Conservation (phyloP, 1,140 invertebrate genomes). For the Leguminivora glycinivorella region DNA sequence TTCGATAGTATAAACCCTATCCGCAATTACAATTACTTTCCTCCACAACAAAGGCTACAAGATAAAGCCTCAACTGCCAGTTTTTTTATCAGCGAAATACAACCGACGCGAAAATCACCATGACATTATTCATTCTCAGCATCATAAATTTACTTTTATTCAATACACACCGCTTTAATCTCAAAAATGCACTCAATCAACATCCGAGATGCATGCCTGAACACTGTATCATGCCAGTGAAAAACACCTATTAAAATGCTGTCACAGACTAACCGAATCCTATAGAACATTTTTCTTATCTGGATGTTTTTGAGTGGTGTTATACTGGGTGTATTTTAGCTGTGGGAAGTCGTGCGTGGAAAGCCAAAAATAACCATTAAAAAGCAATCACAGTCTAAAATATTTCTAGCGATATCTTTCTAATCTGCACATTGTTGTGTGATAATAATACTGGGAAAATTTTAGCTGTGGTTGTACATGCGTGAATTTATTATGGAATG, state of each 20-base stretch:
- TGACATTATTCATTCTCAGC: background rate
- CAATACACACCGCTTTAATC: conserved; percentile 3
- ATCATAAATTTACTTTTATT: background rate
- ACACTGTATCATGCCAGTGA: background rate
- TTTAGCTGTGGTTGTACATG: background rate
- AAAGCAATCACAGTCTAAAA: background rate
- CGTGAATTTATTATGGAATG: conserved; percentile 4
- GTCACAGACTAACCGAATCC: background rate
- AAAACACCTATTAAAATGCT: background rate
- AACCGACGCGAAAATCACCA: background rate
- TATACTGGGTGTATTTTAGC: background rate
- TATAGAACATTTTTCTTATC: background rate
- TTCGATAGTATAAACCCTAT: too few relatives aligned
- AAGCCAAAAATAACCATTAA: background rate
- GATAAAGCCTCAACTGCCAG: background rate
- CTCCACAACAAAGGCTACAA: background rate
- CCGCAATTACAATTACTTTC: background rate
- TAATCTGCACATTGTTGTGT: background rate
- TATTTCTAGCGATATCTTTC: background rate
- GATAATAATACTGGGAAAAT: background rate
- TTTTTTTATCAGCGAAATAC: background rate
- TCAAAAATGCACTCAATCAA: conserved; percentile 14
- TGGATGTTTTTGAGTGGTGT: background rate
- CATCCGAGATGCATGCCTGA: conserved; percentile 3
- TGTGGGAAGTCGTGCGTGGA: background rate